Conservation (phyloP, 2,113 vertebrate genomes). For the Oryzias woworae region DNA sequence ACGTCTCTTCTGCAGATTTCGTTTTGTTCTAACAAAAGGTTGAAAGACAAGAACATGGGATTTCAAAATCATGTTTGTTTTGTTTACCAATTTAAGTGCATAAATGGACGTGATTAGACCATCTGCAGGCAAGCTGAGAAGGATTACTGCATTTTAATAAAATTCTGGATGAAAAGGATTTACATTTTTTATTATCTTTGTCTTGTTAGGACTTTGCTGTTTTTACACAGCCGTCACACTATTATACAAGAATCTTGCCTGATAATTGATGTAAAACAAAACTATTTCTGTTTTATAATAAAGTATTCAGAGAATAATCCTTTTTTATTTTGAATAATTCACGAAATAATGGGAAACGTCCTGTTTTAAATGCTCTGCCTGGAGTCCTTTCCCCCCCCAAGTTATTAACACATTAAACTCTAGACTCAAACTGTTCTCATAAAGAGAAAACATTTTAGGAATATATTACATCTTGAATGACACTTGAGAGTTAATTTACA, state of each 20-base stretch:
- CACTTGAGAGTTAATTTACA: slow-evolving; percentile 1
- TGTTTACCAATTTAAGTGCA: background rate
- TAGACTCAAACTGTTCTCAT: too few species aligned
- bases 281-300: background rate
- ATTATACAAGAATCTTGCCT: slow-evolving; percentile 2
- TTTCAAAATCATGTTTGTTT: slow-evolving; percentile 9
- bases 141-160: slow-evolving; percentile 18
- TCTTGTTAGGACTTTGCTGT: background rate
- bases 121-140: slow-evolving; percentile 21
- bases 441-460: too few species aligned
- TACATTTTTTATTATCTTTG: slow-evolving; percentile 1
- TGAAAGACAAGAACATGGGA: slow-evolving; percentile 14
- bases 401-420: background rate
- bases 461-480: too few species aligned
- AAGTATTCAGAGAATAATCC: slow-evolving; percentile 6
- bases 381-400: background rate
- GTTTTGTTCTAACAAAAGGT: slow-evolving; percentile 9
- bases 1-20: slow-evolving; percentile 7
- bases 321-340: slow-evolving; percentile 8
- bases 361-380: background rate
- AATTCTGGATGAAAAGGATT: slow-evolving; percentile 1
- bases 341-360: slow-evolving; percentile 4
- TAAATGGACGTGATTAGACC: slow-evolving; percentile 1
- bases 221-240: slow-evolving; percentile 1
- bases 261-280: background rate